Evolutionary conservation across 2,888 invertebrate genomes (phyloP), one percentile per base, ranked within the genome.

Genomic region (Nudaria mundana): DNA sequence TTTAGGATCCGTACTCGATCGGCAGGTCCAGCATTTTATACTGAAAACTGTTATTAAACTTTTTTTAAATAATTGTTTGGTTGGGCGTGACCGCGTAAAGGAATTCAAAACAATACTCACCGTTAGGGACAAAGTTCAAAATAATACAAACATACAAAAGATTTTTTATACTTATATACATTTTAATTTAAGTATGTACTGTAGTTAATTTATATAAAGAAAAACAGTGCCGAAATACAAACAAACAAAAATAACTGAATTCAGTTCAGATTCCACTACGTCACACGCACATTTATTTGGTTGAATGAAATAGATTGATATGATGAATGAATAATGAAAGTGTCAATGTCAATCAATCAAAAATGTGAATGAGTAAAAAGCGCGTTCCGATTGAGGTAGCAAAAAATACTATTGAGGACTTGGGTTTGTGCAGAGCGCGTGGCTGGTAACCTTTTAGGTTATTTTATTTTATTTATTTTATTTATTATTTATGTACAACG

Each of bases 21-120:
- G 92, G 66, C 97, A 97, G 36, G 93, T 94, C 97, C 97, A 97
- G 69, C 97, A 97, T 88, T 97, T 97, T 31, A 95, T 94, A 40
- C 91, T 87, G 32, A 82, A 72, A 50, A 89, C 94, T 94, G 43
- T 29, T 8, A 5, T n/a, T 12, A 1, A 5, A 10, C 14, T 4
- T 13, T 23, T 23, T 24, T 44, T 24, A 4, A 15, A 23, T 32
- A 10, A 12, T 18, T 22, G 37, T 12, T 8, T 23, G 7, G 49
- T 52, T 63, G 78, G 79, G 82, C 76, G 81, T 81, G 76, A 64
- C 82, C 71, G 40, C 12, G 42, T 46, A 46, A 39, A 6, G 7
- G 25, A 43, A 46, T 48, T 15, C 40, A 49, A 46, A 48, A 25
- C 35, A 22, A 33, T 32, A 56, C 52, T 53, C 62, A 72, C 75